These are phyloP conservation scores for Campoletis sonorensis DNA, from an alignment of 1,140 invertebrate genomes.

Conservation along the genomic window DNA sequence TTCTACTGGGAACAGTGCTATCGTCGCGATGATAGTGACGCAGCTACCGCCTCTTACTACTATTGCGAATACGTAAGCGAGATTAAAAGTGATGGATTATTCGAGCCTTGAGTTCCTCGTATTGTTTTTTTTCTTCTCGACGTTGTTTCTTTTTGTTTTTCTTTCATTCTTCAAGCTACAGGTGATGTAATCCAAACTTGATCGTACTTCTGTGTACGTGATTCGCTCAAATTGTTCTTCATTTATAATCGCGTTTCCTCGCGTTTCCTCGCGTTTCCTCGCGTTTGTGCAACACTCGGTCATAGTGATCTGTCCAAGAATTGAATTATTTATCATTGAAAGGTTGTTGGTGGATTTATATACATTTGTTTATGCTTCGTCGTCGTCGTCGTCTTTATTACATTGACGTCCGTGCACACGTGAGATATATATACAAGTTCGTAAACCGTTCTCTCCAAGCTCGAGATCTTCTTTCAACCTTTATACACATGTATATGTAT, in stretches of 20 bases:
- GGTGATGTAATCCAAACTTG: neutral
- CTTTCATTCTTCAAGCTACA: neutral
- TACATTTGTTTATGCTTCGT: too few species aligned
- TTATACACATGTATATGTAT: too few species aligned
- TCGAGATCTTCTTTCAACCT: too few species aligned
- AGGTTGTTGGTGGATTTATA: neutral
- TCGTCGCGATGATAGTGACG: conserved; percentile 68
- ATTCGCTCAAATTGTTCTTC: neutral
- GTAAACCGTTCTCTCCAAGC: neutral
- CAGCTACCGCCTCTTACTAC: conserved; percentile 70
- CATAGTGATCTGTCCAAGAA: neutral
- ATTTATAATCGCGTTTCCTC: too few species aligned
- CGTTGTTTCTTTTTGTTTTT: neutral
- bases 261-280: neutral
- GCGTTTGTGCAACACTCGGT: neutral
- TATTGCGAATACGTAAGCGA: conserved; percentile 76
- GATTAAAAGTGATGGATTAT: conserved; percentile 25
- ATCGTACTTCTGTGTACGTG: neutral
- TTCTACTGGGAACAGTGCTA: conserved; percentile 77
- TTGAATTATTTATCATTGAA: conserved; percentile 20
- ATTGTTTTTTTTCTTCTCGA: conserved; percentile 21
- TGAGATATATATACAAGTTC: neutral
- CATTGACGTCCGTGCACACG: neutral
- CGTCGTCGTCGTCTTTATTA: neutral
- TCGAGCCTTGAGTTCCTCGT: neutral